Evolutionary conservation across 53 echinoderm and acorn worm genomes (phyloP).

Genomic region (Glandiceps talaboti): DNA sequence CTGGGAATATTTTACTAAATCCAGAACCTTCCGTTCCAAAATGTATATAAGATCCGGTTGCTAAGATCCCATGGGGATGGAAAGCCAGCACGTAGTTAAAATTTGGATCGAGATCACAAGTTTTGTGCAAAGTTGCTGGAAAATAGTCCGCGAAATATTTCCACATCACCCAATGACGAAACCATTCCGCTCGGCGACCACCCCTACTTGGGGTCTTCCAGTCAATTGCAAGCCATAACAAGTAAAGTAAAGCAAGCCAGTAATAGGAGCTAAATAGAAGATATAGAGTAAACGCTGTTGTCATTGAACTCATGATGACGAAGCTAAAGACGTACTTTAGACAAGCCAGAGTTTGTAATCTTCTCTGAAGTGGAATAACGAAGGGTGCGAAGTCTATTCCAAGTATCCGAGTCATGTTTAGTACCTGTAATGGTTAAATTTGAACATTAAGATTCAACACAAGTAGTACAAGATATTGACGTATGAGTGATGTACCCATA

Average conservation of each 20-base stretch:
- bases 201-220: constrained; percentile 45
- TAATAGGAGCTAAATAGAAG: constrained; percentile 32
- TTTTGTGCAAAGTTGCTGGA: constrained; percentile 63
- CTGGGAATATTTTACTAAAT: constrained; percentile 55
- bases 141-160: constrained; percentile 64
- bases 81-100: constrained; percentile 63
- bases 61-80: constrained; percentile 94
- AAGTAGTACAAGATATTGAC: too few species aligned
- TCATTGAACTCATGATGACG: constrained; percentile 28
- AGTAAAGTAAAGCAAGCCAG: constrained; percentile 30
- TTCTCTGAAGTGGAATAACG: constrained; percentile 56
- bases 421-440: too few species aligned
- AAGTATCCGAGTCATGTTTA: neutral
- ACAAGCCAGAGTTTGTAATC: constrained; percentile 71
- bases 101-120: constrained; percentile 56
- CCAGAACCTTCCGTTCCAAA: constrained; percentile 64
- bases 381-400: constrained; percentile 39
- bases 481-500: too few species aligned
- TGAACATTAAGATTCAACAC: too few species aligned
- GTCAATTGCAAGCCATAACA: constrained; percentile 45
- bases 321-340: constrained; percentile 68
- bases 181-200: constrained; percentile 37
- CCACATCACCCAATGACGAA: constrained; percentile 41
- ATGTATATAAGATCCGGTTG: constrained; percentile 52
- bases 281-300: neutral